phyloP scores from a whole-genome alignment of 1,140 invertebrate genomes.

The Zaprionus nigranus region DNA sequence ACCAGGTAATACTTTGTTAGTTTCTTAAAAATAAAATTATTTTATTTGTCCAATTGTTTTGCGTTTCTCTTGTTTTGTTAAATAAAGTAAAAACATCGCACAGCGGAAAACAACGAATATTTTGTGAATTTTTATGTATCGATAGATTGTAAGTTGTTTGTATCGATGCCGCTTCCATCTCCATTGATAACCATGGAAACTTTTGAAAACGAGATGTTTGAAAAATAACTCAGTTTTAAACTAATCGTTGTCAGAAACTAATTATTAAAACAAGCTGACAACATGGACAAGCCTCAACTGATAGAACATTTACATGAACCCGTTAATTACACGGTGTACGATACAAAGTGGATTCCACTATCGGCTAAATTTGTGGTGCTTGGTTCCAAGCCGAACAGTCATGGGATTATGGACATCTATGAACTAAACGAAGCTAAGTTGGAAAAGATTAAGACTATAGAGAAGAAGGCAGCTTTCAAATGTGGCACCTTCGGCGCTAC shows the following conservation, averaged over 20 bases:
- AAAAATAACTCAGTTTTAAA: slow-evolving; percentile 42
- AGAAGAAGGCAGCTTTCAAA: slow-evolving; percentile 93
- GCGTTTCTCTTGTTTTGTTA: not conserved
- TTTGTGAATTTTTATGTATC: not conserved
- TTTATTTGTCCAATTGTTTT: not conserved
- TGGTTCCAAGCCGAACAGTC: slow-evolving; percentile 93
- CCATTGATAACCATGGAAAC: slow-evolving; percentile 52
- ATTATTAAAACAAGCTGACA: slow-evolving; percentile 8
- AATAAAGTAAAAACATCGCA: not conserved
- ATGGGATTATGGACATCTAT: slow-evolving; percentile 94
- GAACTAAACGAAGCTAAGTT: slow-evolving; percentile 91
- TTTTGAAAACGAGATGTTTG: slow-evolving; percentile 54
- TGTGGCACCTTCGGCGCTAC: slow-evolving; percentile 97
- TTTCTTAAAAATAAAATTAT: not conserved
- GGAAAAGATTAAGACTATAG: slow-evolving; percentile 90
- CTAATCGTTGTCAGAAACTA: slow-evolving; percentile 5
- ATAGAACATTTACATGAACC: slow-evolving; percentile 94
- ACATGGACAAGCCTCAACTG: slow-evolving; percentile 93
- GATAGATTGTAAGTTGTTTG: not conserved
- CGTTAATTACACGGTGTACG: slow-evolving; percentile 94
- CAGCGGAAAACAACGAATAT: not conserved
- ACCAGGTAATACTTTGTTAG: not conserved
- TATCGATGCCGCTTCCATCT: not conserved
- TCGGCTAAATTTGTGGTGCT: slow-evolving; percentile 96
- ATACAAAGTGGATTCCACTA: slow-evolving; percentile 97